These are phyloP conservation scores for Anomalospiza imberbis DNA, from an alignment of 2,797 vertebrate genomes.

Conservation along the genomic window DNA sequence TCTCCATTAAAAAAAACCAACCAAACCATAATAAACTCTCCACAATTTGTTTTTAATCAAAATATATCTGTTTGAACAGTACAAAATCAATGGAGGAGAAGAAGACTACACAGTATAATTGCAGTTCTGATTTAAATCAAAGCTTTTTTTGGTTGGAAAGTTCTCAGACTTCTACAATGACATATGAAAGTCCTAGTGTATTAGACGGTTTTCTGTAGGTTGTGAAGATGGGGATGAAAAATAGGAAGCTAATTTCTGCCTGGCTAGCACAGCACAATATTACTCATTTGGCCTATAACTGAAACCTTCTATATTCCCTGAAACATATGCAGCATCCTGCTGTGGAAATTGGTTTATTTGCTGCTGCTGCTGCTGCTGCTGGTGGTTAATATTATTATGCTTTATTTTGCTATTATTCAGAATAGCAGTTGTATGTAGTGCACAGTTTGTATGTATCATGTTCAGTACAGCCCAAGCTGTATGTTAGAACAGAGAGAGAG, in stretches of 20 bases:
- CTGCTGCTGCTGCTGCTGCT: background rate
- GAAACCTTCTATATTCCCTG: slow-evolving; percentile 1
- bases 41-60: background rate
- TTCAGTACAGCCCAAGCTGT: background rate
- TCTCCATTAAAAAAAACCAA: background rate
- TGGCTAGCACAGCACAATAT: background rate
- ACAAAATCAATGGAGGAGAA: background rate
- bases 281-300: background rate
- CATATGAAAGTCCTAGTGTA: background rate
- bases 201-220: background rate
- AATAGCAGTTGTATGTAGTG: background rate
- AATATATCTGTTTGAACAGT: background rate
- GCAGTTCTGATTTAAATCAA: background rate
- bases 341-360: slow-evolving; percentile 15
- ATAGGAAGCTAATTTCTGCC: slow-evolving; percentile 14
- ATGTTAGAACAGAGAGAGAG: background rate
- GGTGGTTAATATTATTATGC: background rate
- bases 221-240: background rate
- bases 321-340: slow-evolving; percentile 5
- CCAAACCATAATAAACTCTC: background rate
- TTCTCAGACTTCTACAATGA: background rate
- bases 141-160: background rate
- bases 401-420: slow-evolving; percentile 22
- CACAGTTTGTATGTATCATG: background rate
- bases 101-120: background rate